Conservation (phyloP, 2,113 vertebrate genomes). For the Seriola quinqueradiata region DNA sequence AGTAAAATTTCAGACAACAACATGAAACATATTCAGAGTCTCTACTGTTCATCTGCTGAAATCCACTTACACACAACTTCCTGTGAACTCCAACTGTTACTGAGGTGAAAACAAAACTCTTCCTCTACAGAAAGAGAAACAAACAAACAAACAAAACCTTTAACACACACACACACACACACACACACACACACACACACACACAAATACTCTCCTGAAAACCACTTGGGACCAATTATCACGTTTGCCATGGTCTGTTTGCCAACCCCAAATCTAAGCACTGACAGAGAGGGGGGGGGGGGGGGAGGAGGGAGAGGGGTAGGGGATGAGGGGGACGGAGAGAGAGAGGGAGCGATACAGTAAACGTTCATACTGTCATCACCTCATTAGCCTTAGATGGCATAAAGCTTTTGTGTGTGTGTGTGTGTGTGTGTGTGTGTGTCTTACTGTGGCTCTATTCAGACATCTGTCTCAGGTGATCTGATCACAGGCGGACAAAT, state of each 20-base stretch:
- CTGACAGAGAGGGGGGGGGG: conserved; percentile 45
- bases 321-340: conserved; percentile 1
- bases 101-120: not conserved
- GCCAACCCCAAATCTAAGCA: conserved; percentile 46
- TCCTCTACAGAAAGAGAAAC: conserved; percentile 40
- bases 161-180: conserved; percentile 6
- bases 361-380: conserved; percentile 41
- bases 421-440: not conserved
- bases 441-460: not conserved
- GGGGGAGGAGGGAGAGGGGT: not conserved
- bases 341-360: conserved; percentile 6
- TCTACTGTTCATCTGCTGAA: too few species aligned
- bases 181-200: conserved; percentile 5
- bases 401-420: conserved; percentile 16
- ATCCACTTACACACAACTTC: not conserved
- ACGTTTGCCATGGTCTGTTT: conserved; percentile 71
- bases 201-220: conserved; percentile 27
- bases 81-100: conserved; percentile 27
- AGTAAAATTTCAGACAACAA: too few species aligned
- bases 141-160: conserved; percentile 52
- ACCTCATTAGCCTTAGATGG: conserved; percentile 65
- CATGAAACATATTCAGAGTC: too few species aligned
- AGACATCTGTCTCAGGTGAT: too few species aligned
- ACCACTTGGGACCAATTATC: conserved; percentile 91
- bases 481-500: too few species aligned